Conservation (phyloP, 2,888 invertebrate genomes). For the Gari tellinella region DNA sequence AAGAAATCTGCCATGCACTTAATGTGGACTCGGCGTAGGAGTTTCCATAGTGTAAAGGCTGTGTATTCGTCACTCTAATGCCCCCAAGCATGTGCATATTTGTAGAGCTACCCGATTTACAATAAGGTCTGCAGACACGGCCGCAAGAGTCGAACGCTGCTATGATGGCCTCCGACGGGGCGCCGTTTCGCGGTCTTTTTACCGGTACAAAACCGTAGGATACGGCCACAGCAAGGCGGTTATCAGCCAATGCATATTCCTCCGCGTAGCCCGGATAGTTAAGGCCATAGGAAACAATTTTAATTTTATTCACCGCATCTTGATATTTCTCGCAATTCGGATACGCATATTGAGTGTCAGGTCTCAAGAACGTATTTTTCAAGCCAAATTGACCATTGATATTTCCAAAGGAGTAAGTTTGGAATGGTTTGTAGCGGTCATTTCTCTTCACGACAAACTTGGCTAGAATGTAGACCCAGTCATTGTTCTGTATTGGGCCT, state of each 20-base stretch:
- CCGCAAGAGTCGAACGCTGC: slow-evolving; percentile 54
- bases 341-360: slow-evolving; percentile 19
- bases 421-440: not conserved
- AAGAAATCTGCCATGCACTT: slow-evolving; percentile 23
- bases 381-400: slow-evolving; percentile 5
- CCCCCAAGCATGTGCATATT: slow-evolving; percentile 33
- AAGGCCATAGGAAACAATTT: slow-evolving; percentile 40
- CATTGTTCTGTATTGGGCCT: too few relatives aligned
- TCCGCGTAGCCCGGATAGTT: slow-evolving; percentile 38
- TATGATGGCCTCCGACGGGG: slow-evolving; percentile 31
- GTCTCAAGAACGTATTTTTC: slow-evolving; percentile 9
- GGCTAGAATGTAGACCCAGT: slow-evolving; percentile 37
- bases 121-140: slow-evolving; percentile 44
- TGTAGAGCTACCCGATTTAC: not conserved
- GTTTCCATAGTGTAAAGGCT: slow-evolving; percentile 32
- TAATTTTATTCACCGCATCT: slow-evolving; percentile 38
- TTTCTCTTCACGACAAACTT: slow-evolving; percentile 41
- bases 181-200: slow-evolving; percentile 8
- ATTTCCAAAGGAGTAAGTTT: slow-evolving; percentile 32
- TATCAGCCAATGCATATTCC: slow-evolving; percentile 45
- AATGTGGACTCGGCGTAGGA: slow-evolving; percentile 41
- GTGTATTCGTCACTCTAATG: slow-evolving; percentile 18
- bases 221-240: slow-evolving; percentile 38
- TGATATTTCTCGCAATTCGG: slow-evolving; percentile 15
- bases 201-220: slow-evolving; percentile 31